Base-by-base conservation (phyloP, 2,888 invertebrate genomes). In the Nycteola revayana region DNA sequence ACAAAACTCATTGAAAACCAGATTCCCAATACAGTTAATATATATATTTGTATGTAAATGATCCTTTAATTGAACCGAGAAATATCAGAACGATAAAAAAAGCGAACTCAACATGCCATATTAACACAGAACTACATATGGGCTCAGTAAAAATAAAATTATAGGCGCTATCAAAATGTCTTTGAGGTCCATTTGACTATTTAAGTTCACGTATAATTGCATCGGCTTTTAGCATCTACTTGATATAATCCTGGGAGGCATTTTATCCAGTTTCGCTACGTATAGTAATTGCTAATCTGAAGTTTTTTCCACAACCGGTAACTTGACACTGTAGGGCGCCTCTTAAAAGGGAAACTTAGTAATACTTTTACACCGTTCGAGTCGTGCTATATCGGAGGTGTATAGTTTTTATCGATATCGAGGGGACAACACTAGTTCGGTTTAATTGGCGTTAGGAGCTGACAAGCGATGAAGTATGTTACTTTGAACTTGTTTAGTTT, bases 331-430 rank as follows among this genome's bases (percentile, higher is more conserved):
- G 64, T 68, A 63, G 66, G 66, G 60, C 54, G 62, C 61, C 64
- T 66, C 72, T 78, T 80, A 82, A 84, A 83, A 81, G 79, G 77
- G 68, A 77, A 81, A 72, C 75, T 71, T 54, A 64, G 80, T 83
- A 79, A 82, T 75, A 70, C 81, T 60, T 84, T 78, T 78, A 80
- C 78, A 79, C 79, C 69, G 77, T 67, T 84, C 76, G 67, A 68
- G 37, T 68, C 71, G 67, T 66, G 74, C 84, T 77, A 74, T 71
- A 72, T 77, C 76, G 55, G 60, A 53, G 51, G 56, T 50, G 64
- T 54, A 49, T 35, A 57, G 55, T 71, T 74, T 75, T 75, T 74
- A 75, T 80, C 80, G 79, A 78, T 72, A 70, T 48, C 42, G 53
- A 65, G 60, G 53, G 66, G 40, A 42, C 80, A 75, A 66, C 78